Base-by-base conservation (phyloP, 2,113 vertebrate genomes). In the Dipodomys stephensi region DNA sequence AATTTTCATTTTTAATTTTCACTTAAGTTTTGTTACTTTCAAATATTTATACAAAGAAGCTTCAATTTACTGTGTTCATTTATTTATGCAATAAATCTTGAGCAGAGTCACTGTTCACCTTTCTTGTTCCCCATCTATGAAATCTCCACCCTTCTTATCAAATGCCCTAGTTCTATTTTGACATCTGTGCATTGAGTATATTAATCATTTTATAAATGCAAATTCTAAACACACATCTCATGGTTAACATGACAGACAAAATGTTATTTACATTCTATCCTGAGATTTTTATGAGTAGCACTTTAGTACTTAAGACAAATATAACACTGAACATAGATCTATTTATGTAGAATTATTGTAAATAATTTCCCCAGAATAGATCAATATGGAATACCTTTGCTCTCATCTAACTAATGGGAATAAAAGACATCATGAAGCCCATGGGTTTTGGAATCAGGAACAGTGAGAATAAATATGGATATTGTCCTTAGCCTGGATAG, bases 281-380 rank as follows among this genome's bases (percentile, higher is more conserved):
- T 25, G 72, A 60, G 6, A 78, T 90, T 84, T 94, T 46, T 39
- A 11, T 71, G 49, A 82, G 23, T 82, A 92, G 68, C 3, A 23
- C 25, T 74, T 82, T 71, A 89, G 19, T 60, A 67, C 7, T 73
- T 69, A 92, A n/a, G 4, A 88, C 6, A 83, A 93, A 91, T 76
- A 65, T 67, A 22, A 32, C 15, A 60, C 27, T 91, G 25, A 83
- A 19, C 27, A 88, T 64, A 73, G 72, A 95, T 90, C 39, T 90
- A 20, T 68, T 93, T 73, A 62, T 57, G 53, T 57, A 16, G 53
- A 57, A 57, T 76, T 22, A 74, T 7, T 71, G 28, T 67, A 39
- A 89, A 60, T 73, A 6, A 69, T 83, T 74, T 39, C 19, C 49
- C 15, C 22, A 57, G 72, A 82, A 65, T 28, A 89, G 28, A 60